Evolutionary conservation across 1,140 invertebrate species (phyloP), one percentile per base, ranked within the genome.

Genomic region (Melipona quadrifasciata): DNA sequence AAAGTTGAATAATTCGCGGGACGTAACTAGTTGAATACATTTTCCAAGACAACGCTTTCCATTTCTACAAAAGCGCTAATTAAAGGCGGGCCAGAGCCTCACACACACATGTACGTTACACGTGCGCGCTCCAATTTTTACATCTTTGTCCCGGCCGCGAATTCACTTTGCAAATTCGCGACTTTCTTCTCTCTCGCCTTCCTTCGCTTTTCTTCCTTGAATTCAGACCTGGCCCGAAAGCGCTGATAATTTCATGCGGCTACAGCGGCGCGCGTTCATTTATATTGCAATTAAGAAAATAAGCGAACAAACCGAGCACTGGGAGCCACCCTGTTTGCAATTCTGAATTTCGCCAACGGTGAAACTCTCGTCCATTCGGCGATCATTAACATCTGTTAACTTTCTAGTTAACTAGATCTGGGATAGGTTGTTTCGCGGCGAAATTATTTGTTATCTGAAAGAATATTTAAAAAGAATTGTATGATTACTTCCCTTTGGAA

Each of bases 1-100:
- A 34, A 75, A 64, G 27, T 65, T 75, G 64, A 75, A 82, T 82
- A 75, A 82, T 82, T 82, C 72, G 72, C 64, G 80, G 27, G 21
- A 55, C 75, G 53, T 75, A 82, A 82, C 72, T 58, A 82, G 80
- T 47, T 27, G 72, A 71, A 82, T 75, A 64, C 72, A 82, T 82
- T 75, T 82, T 82, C 71, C 80, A 67, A 82, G 80, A 65, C 80
- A 75, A 82, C 58, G 72, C 72, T 75, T 82, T 55, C 16, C 72
- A 72, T 55, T 82, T 39, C 58, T 51, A 75, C 58, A 55, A 65
- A 61, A 75, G 72, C 53, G 80, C 31, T 82, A 82, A 82, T 82
- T 82, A 82, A 82, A 82, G 72, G 72, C 31, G 47, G 24, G 24
- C 47, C 5, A 24, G 47, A 64, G 39, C 8, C 39, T 47, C 39